A percentile compares a stretch with the other conserved stretches of the same genome.
Evolutionary conservation across 2,888 invertebrate genomes (phyloP).

Genomic region (Halictus quadricinctus): DNA sequence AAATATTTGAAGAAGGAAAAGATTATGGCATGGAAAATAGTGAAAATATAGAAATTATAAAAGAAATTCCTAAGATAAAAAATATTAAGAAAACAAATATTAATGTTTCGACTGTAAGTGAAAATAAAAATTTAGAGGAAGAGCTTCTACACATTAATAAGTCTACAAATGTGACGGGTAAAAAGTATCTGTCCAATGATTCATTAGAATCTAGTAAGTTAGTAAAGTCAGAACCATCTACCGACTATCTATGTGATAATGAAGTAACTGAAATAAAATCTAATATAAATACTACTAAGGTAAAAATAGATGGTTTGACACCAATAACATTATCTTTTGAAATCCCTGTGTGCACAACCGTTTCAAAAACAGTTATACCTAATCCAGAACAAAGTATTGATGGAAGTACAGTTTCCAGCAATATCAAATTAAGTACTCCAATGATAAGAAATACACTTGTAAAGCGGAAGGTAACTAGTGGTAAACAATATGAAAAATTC

Average conservation of each 20-base stretch:
- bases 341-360: conserved; percentile 20
- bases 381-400: not conserved
- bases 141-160: conserved; percentile 7
- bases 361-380: conserved; percentile 17
- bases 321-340: conserved; percentile 54
- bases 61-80: conserved; percentile 37
- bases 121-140: conserved; percentile 6
- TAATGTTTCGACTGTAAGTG: conserved; percentile 22
- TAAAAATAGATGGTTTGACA: conserved; percentile 58
- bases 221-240: not conserved
- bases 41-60: not conserved
- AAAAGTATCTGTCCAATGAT: not conserved
- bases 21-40: not conserved
- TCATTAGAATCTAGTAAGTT: conserved; percentile 3
- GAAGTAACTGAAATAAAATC: conserved; percentile 10
- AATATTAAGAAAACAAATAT: conserved; percentile 49
- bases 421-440: conserved; percentile 5
- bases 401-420: no score
- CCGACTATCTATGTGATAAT: not conserved
- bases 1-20: not conserved
- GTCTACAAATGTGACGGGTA: not conserved
- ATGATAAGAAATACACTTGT: not conserved
- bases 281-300: conserved; percentile 42
- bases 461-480: conserved; percentile 31
- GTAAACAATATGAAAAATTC: conserved; percentile 61